Conservation (phyloP, 2,888 invertebrate species). For the Nemoura dubitans region DNA sequence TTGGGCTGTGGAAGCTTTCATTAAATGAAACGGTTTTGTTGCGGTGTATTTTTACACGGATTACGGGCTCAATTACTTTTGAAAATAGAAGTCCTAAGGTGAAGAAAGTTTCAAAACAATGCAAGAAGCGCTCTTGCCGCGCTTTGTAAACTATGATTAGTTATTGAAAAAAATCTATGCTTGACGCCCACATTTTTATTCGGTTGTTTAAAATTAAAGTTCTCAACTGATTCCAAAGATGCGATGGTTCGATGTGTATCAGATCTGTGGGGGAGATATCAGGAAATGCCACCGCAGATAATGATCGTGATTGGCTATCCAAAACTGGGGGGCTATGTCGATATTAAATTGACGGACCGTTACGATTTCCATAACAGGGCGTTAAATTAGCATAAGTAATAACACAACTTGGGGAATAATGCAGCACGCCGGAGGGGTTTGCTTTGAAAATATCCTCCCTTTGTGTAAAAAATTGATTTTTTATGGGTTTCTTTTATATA, state of each 20-base stretch:
- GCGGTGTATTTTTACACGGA: too few relatives aligned
- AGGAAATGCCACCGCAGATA: not conserved
- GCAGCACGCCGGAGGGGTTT: not conserved
- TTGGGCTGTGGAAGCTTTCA: too few relatives aligned
- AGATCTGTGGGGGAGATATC: not conserved
- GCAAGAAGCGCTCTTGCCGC: too few relatives aligned
- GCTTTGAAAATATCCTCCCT: not conserved
- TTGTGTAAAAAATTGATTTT: slow-evolving; percentile 7
- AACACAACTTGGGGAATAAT: not conserved
- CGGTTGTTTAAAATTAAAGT: too few relatives aligned
- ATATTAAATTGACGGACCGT: not conserved
- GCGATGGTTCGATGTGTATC: too few relatives aligned
- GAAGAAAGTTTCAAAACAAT: not conserved
- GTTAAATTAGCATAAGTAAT: not conserved
- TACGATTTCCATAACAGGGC: not conserved
- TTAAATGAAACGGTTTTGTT: too few relatives aligned
- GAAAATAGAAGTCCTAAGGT: not conserved
- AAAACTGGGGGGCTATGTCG: not conserved
- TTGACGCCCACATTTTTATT: too few relatives aligned
- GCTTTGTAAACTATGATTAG: too few relatives aligned
- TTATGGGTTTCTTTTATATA: not conserved
- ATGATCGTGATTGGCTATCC: not conserved
- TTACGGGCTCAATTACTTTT: too few relatives aligned
- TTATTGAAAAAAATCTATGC: too few relatives aligned
- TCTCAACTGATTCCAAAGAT: too few relatives aligned